Base-by-base conservation (phyloP, 2,888 invertebrate genomes). In the Spicauda simplicius region DNA sequence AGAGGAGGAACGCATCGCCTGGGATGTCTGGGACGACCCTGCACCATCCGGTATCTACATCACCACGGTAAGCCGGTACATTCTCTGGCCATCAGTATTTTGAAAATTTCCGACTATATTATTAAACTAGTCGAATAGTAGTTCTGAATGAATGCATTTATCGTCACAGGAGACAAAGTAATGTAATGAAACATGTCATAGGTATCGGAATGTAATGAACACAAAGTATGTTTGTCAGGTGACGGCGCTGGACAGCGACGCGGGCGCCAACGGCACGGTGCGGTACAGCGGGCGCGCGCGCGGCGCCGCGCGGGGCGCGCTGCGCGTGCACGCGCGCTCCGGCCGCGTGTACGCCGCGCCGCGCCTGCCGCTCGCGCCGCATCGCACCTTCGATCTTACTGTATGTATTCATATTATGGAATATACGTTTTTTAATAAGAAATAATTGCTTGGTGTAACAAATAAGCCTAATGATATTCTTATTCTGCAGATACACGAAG, bases 341-440 rank as follows among this genome's bases (percentile, higher is more conserved):
- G 99, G 98, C 14, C 95, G 97, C 80, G 95, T 99, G 68, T 97
- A 96, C 86, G 96, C 97, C 55, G 95, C 95, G 72, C 95, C 95
- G 69, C 76, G 79, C 52, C 80, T 82, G 76, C 94, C 95, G 64
- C 95, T 97, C 73, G 94, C 95, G 73, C 94, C 95, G 54, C 96
- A 96, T 58, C 83, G 77, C 73, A 63, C 82, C 37, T 77, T 82
- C 73, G 90, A 90, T 64, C 73, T 88, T 64, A 81, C 88, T 16
- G 82, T 83, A 55, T 71, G 78, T 72, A 20, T 5, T 14, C n/a
- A n/a, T n/a, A 25, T 5, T 25, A 5, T 25, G 3, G 3, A 25
- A 25, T 25, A 25, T 25, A 2, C 25, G 25, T 5, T 25, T 5
- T n/a, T n/a, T n/a, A n/a, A n/a, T n/a, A n/a, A n/a, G n/a, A n/a